These are phyloP conservation scores for Chrysaora quinquecirrha DNA, from an alignment of 30 jellyfish, hydroid and myxozoan genomes.

Conservation along the genomic window DNA sequence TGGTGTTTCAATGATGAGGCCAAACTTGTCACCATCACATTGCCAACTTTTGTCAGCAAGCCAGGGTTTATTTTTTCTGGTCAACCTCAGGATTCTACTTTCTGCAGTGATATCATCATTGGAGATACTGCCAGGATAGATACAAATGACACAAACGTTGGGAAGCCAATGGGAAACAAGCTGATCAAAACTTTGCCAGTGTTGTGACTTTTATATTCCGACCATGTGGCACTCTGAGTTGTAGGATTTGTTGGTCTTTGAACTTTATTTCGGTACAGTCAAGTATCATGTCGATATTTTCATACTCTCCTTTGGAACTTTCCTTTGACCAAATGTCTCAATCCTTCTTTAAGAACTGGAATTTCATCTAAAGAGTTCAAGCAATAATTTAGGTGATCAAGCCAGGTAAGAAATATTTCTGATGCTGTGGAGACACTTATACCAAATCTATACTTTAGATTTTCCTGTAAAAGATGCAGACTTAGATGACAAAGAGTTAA, in stretches of 20 bases:
- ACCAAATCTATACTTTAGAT: neutral
- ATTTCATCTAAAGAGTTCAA: neutral
- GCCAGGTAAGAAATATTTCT: constrained; percentile 25
- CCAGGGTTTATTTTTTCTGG: neutral
- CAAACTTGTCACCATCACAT: no score
- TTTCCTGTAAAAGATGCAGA: constrained; percentile 12
- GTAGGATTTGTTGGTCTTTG: no score
- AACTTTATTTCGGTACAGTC: constrained; percentile 11
- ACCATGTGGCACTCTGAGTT: no score
- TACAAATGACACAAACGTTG: constrained; percentile 2
- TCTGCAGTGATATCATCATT: constrained; percentile 22
- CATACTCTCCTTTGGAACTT: constrained; percentile 21
- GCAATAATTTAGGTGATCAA: constrained; percentile 27
- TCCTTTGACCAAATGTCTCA: neutral
- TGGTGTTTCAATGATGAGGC: neutral
- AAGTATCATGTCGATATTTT: constrained; percentile 7
- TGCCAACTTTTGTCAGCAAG: constrained; percentile 30
- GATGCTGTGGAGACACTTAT: neutral
- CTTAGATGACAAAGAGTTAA: constrained; percentile 4
- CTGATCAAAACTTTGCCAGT: constrained; percentile 19
- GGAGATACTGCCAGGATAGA: constrained; percentile 19
- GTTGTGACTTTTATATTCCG: constrained; percentile 15
- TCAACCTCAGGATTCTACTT: constrained; percentile 10
- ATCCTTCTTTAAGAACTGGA: neutral
- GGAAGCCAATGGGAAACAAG: neutral